A percentile compares a stretch with the other conserved stretches of the same genome.
These are phyloP conservation scores for Drosophila athabasca DNA, from an alignment of 1,140 invertebrate species.

Conservation along the genomic window DNA sequence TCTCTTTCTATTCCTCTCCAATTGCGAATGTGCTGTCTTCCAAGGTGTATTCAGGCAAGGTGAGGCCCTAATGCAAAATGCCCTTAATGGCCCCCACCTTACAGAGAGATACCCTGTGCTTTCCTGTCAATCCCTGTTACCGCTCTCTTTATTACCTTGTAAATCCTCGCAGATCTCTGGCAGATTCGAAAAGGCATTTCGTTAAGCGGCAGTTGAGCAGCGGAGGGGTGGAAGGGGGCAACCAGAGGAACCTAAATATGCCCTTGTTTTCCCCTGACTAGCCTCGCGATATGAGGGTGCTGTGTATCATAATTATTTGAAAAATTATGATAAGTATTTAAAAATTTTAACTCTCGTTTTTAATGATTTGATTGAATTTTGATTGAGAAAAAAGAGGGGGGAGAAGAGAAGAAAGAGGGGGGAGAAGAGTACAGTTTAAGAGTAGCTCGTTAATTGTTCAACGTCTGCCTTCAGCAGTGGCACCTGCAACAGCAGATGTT, in stretches of 20 bases:
- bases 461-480: neutral
- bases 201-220: conserved; percentile 38
- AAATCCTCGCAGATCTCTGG: conserved; percentile 30
- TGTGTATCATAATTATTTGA: conserved; percentile 44
- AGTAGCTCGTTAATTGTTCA: conserved; percentile 43
- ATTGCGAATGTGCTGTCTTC: too few relatives aligned
- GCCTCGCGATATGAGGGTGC: conserved; percentile 11
- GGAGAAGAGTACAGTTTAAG: neutral
- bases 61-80: too few relatives aligned
- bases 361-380: neutral
- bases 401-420: neutral
- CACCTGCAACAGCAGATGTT: conserved; percentile 38
- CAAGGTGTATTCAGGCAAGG: too few relatives aligned
- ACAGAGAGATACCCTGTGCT: neutral
- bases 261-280: conserved; percentile 5
- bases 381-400: neutral
- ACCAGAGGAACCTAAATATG: neutral
- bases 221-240: neutral
- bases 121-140: conserved; percentile 2
- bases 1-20: too few relatives aligned
- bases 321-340: conserved; percentile 24
- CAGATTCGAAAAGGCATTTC: conserved; percentile 46
- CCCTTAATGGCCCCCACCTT: too few relatives aligned
- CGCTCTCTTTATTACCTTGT: conserved; percentile 1
- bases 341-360: neutral